A percentile compares a stretch with the other conserved stretches of the same genome.
phyloP scores from a whole-genome alignment of 2,888 invertebrate species.

The Drosophila testacea region DNA sequence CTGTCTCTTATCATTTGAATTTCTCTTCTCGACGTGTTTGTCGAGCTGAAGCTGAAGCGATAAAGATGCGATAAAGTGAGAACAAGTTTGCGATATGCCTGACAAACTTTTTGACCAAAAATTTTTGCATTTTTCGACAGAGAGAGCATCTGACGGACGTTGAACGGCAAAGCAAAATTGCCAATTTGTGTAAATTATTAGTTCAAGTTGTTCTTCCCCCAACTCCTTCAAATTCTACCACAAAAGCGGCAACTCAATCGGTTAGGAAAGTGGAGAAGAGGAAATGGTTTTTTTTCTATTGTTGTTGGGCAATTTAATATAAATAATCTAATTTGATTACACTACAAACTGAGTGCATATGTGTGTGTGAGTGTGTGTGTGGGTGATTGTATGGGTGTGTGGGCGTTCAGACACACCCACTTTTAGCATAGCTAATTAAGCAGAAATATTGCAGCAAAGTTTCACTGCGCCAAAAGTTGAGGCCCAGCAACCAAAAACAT shows the following conservation, averaged over 20 bases:
- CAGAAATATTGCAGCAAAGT: conserved; percentile 66
- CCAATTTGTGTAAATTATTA: conserved; percentile 81
- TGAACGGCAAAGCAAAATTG: conserved; percentile 67
- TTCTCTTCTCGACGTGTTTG: conserved; percentile 75
- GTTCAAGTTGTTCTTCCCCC: conserved; percentile 58
- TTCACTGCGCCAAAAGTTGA: conserved; percentile 60
- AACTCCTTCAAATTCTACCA: conserved; percentile 2
- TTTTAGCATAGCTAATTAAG: conserved; percentile 74
- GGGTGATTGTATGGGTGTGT: neutral
- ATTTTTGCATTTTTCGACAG: conserved; percentile 65
- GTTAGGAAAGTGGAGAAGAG: neutral
- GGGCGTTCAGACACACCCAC: conserved; percentile 24
- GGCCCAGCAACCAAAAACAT: conserved; percentile 45
- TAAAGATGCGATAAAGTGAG: conserved; percentile 81
- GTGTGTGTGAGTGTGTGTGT: conserved; percentile 7
- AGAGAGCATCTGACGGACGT: conserved; percentile 59
- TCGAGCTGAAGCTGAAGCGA: conserved; percentile 69
- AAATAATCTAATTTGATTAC: conserved; percentile 65
- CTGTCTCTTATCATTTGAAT: conserved; percentile 75
- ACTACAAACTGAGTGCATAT: conserved; percentile 38
- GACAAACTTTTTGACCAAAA: conserved; percentile 73
- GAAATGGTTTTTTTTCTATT: conserved; percentile 23
- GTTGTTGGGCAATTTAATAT: conserved; percentile 55
- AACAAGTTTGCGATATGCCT: conserved; percentile 66
- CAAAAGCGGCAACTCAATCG: conserved; percentile 11